phyloP scores from a whole-genome alignment of 2,888 invertebrate genomes.

The Dastarcus helophoroides region DNA sequence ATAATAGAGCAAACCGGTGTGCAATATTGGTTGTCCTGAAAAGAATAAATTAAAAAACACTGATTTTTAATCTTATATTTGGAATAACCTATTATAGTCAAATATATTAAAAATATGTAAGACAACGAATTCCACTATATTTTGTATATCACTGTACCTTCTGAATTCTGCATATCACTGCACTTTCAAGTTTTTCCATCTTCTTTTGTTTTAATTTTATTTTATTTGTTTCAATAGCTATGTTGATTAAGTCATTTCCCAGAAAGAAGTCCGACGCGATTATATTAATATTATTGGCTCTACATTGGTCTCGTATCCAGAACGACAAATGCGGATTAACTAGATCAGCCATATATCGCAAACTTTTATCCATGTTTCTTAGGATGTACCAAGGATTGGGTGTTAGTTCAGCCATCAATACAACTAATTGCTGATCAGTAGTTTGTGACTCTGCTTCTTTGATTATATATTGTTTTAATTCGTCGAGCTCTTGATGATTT shows the following conservation, averaged over 20 bases:
- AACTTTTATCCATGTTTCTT: slow-evolving; percentile 42
- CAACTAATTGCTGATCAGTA: slow-evolving; percentile 41
- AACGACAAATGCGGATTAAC: slow-evolving; percentile 53
- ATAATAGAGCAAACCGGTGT: too few relatives aligned
- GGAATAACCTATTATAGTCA: too few relatives aligned
- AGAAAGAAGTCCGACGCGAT: slow-evolving; percentile 56
- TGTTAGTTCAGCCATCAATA: slow-evolving; percentile 57
- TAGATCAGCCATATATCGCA: slow-evolving; percentile 46
- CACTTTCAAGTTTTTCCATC: too few relatives aligned
- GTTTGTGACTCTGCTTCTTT: slow-evolving; percentile 1
- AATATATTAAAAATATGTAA: too few relatives aligned
- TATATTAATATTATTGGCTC: slow-evolving; percentile 44
- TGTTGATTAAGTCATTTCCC: slow-evolving; percentile 50
- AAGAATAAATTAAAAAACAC: too few relatives aligned
- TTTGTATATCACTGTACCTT: too few relatives aligned
- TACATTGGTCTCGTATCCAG: slow-evolving; percentile 50
- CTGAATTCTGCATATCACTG: too few relatives aligned
- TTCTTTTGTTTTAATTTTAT: too few relatives aligned
- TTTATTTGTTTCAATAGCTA: slow-evolving; percentile 38
- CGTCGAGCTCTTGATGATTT: slow-evolving; percentile 18
- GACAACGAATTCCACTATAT: too few relatives aligned
- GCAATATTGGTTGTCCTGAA: too few relatives aligned
- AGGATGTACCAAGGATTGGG: slow-evolving; percentile 47
- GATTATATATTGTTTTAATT: slow-evolving; percentile 10
- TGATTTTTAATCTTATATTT: too few relatives aligned